These are phyloP conservation scores for Thecocarcelia acutangulata DNA, from an alignment of 2,888 invertebrate genomes.

Conservation along the genomic window DNA sequence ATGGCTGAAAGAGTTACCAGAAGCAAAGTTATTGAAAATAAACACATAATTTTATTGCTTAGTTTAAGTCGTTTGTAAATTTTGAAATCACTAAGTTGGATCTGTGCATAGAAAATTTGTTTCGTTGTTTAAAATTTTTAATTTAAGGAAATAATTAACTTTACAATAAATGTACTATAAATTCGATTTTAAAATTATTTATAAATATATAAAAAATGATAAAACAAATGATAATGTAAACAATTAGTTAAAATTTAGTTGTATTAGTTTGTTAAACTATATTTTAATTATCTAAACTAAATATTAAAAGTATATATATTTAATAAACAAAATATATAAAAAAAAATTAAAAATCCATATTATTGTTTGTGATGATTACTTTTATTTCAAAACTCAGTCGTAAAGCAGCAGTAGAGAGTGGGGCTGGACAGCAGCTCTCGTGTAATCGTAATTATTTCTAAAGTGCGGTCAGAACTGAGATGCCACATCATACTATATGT, in stretches of 20 bases:
- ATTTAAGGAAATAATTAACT: conserved; percentile 33
- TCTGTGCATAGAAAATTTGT: conserved; percentile 56
- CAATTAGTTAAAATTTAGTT: conserved; percentile 67
- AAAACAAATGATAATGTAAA: conserved; percentile 33
- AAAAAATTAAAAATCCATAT: conserved; percentile 24
- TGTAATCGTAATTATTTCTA: too few species aligned
- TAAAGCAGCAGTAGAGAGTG: not conserved
- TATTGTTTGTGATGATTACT: not conserved
- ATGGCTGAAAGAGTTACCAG: not conserved
- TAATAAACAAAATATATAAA: conserved; percentile 61
- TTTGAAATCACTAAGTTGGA: conserved; percentile 23
- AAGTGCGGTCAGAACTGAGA: too few species aligned
- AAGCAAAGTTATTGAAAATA: conserved; percentile 29
- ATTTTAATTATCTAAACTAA: conserved; percentile 66
- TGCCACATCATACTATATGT: too few species aligned
- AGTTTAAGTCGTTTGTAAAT: conserved; percentile 41
- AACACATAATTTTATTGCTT: not conserved
- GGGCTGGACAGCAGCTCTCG: too few species aligned
- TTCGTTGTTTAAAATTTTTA: conserved; percentile 14
- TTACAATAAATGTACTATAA: conserved; percentile 52
- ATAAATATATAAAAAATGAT: conserved; percentile 27
- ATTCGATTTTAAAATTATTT: conserved; percentile 53
- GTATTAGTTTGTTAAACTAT: conserved; percentile 67
- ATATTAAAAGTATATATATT: conserved; percentile 60
- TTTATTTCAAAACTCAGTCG: not conserved